Evolutionary conservation across 2,113 vertebrate species (phyloP).

Genomic region (Gopherus evgoodei): DNA sequence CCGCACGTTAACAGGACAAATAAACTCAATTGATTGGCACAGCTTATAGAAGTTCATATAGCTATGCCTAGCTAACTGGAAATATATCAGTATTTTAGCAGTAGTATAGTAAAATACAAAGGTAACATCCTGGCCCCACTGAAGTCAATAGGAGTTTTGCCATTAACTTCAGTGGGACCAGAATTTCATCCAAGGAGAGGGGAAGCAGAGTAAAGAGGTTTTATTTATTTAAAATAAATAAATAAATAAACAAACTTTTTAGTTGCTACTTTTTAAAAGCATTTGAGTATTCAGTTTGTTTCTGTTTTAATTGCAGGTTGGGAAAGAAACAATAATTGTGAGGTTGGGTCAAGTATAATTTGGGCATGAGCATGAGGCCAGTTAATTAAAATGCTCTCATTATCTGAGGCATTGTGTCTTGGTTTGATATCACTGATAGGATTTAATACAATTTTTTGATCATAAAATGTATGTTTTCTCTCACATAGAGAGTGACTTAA

Average conservation of each 20-base stretch:
- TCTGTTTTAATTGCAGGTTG: neutral
- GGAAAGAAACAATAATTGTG: neutral
- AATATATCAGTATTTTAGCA: neutral
- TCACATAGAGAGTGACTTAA: neutral
- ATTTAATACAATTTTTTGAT: neutral
- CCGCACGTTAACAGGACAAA: neutral
- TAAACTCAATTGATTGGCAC: neutral
- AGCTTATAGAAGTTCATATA: neutral
- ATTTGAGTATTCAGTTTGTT: neutral
- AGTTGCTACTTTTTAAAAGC: neutral
- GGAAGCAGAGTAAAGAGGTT: neutral
- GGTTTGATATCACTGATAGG: neutral
- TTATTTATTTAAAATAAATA: too few species aligned
- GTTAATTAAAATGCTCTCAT: neutral
- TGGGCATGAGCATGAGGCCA: neutral
- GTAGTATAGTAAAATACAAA: neutral
- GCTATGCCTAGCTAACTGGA: slow-evolving; percentile 23
- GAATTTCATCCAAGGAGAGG: neutral
- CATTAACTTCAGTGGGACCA: neutral
- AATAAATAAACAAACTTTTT: neutral
- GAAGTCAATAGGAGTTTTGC: neutral
- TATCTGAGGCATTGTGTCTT: neutral
- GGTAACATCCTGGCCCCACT: neutral
- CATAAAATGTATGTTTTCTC: neutral
- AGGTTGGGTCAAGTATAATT: slow-evolving; percentile 10